Base-by-base conservation (phyloP, 2,888 invertebrate genomes). In the Microctonus hyperodae region DNA sequence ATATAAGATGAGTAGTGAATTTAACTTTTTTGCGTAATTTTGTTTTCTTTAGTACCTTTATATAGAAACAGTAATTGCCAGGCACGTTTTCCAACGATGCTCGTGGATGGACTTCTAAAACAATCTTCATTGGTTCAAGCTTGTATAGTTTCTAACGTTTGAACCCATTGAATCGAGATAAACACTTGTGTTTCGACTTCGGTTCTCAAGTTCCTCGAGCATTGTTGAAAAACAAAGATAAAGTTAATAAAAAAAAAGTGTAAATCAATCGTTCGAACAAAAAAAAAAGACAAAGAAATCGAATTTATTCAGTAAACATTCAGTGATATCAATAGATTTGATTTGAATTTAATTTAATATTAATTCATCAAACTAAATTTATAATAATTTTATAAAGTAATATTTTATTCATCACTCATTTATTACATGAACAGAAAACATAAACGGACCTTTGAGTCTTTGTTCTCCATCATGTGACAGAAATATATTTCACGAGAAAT, bases 11-110 rank as follows among this genome's bases (percentile, higher is more conserved):
- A 55, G 55, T 63, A 56, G 63, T 44, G 56, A 55, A 31, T 40
- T 56, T 28, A 56, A 63, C 56, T 53, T 40, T 22, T 53, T 61
- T 62, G 22, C 25, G 20, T 22, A n/a, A n/a, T n/a, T n/a, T n/a
- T n/a, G 40, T 53, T 53, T 62, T 35, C 25, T 7, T 37, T 20
- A 51, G 31, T 16, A 31, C n/a, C n/a, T n/a, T n/a, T 31, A 61
- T 37, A 44, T 44, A 20, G 33, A 33, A 55, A 31, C 33, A 33
- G 62, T 62, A 62, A 62, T 62, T 62, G 62, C 62, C 33, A n/a
- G 22, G 53, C 61, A 62, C 53, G 37, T 53, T 28, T 62, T 37
- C 13, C 10, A n/a, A 44, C 22, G 16, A 59, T 28, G 35, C 33
- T 44, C 60, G 50, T 60, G 33, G 28, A 60, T 50, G 33, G 50